Evolutionary conservation across 2,113 vertebrate species (phyloP).

Genomic region (Nerophis ophidion): DNA sequence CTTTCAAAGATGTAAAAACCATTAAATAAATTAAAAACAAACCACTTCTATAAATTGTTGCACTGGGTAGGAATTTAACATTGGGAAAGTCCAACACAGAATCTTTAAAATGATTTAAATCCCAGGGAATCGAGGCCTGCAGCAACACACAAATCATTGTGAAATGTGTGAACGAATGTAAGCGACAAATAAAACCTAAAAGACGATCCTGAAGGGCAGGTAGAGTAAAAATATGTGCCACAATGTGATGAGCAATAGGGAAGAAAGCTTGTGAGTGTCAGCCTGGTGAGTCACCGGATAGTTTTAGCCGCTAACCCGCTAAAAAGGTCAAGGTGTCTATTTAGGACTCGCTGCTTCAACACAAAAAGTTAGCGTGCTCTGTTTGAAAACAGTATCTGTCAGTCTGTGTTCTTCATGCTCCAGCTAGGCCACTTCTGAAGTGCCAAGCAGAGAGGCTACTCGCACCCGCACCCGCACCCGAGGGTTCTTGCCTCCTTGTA

Average conservation of each 20-base stretch:
- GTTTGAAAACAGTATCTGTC: neutral
- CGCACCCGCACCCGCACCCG: neutral
- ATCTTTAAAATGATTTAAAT: conserved; percentile 12
- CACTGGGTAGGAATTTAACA: neutral
- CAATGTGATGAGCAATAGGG: conserved; percentile 16
- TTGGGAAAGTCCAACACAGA: neutral
- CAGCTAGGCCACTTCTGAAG: conserved; percentile 17
- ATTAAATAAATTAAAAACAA: neutral
- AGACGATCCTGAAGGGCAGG: conserved; percentile 1
- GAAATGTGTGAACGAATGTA: conserved; percentile 40
- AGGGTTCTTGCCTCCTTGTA: neutral
- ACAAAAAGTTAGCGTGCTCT: conserved; percentile 5
- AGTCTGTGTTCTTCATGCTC: conserved; percentile 21
- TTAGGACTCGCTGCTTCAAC: neutral
- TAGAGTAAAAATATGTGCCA: conserved; percentile 5
- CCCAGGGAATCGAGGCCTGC: conserved; percentile 11
- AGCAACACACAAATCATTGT: conserved; percentile 29
- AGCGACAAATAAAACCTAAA: conserved; percentile 31
- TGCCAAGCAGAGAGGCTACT: conserved; percentile 11
- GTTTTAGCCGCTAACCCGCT: conserved; percentile 19
- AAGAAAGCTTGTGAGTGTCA: conserved; percentile 33
- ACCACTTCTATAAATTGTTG: neutral
- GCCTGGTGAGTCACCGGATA: conserved; percentile 25
- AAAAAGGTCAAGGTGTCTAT: conserved; percentile 46
- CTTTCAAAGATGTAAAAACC: neutral